Evolutionary conservation across 2,797 vertebrate species (phyloP).

Genomic region (Coranthus polyacanthus): DNA sequence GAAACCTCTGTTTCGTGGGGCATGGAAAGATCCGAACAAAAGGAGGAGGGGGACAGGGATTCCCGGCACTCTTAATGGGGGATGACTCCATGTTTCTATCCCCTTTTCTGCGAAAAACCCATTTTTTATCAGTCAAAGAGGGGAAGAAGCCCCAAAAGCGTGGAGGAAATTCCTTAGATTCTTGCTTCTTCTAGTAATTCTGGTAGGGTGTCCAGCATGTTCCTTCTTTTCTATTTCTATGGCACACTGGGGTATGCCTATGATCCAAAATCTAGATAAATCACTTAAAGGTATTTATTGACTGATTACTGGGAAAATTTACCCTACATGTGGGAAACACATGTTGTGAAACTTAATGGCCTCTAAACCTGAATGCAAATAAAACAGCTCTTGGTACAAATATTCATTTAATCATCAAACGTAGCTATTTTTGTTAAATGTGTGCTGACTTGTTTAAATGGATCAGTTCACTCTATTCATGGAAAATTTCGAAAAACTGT

Average conservation of each 20-base stretch:
- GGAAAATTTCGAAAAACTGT: neutral
- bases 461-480: neutral
- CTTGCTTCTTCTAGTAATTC: conserved; percentile 63
- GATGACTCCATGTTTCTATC: conserved; percentile 42
- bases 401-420: neutral
- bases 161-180: conserved; percentile 64
- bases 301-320: conserved; percentile 26
- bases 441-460: neutral
- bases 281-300: conserved; percentile 45
- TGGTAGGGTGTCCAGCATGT: conserved; percentile 33
- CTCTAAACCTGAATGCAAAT: neutral
- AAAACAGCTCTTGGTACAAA: conserved; percentile 19
- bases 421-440: no score
- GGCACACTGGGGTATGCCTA: conserved; percentile 26
- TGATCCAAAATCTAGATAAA: conserved; percentile 26
- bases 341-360: conserved; percentile 35
- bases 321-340: conserved; percentile 54
- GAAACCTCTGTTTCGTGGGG: conserved; percentile 57
- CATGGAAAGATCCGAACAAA: conserved; percentile 56
- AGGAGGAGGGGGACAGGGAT: conserved; percentile 49
- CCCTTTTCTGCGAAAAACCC: conserved; percentile 62
- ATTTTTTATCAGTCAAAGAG: conserved; percentile 31
- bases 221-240: conserved; percentile 56
- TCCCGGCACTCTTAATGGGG: conserved; percentile 68
- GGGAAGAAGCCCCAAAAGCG: conserved; percentile 24